Base-by-base conservation (phyloP, 2,113 vertebrate species). In the Antechinus flavipes region DNA sequence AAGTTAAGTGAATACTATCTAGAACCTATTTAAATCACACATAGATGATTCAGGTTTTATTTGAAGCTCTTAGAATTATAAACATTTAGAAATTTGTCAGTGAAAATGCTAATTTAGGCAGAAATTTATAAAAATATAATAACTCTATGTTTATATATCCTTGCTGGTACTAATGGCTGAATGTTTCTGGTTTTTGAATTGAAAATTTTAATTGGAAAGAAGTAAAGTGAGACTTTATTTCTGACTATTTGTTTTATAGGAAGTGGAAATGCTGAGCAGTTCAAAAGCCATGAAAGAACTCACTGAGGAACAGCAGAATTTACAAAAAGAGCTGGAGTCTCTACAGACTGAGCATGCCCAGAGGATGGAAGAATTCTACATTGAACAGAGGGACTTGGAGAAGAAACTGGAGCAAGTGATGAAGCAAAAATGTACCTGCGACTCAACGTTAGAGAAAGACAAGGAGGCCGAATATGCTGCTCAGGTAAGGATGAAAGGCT, bases 331-430 rank as follows among this genome's bases (percentile, higher is more conserved):
- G 97, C 99, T 99, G 94, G 99, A 99, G 98, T 99, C 98, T 76
- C 98, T 99, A 98, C 99, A 99, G 98, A 99, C 98, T 76, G 99
- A 99, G 96, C 99, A 99, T 96, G 99, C 99, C 94, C 99, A 99
- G 96, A 99, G 99, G 98, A 99, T 99, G 99, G 99, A 99, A 97
- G 99, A 99, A 97, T 99, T 99, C 97, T 99, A 99, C 97, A 98
- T 99, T 98, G 99, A 99, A 94, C 99, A 99, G 98, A 99, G 99
- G 97, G 99, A 99, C 97, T 98, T 99, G 98, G 99, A 99, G 98
- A 99, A 99, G 96, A 99, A 99, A 96, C 98, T 99, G 98, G 99
- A 99, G 97, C 99, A 99, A 97, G 99, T 99, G 95, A 99, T 99
- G 97, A 99, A 99, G 98, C 99, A 99, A 93, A 99, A 99, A 94